Evolutionary conservation across 92 coral and sea anemone species (phyloP).

Genomic region (Epizoanthus illoricatus): DNA sequence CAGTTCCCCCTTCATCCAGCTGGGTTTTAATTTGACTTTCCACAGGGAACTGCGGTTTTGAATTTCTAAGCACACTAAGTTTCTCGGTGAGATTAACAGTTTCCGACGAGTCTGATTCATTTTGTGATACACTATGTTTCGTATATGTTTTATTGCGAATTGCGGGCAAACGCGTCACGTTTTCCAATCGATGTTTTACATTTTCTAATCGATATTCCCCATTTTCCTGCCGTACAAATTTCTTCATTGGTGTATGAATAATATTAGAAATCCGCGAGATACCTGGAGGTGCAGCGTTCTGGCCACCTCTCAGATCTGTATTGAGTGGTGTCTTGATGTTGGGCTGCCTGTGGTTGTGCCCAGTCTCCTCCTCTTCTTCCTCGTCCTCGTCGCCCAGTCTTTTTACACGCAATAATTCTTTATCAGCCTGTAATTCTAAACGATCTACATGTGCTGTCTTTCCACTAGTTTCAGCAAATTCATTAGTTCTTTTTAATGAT

Average conservation of each 20-base stretch:
- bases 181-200: not conserved
- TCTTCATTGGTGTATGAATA: slow-evolving; percentile 7
- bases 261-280: not conserved
- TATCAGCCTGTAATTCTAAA: not conserved
- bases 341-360: not conserved
- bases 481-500: not conserved
- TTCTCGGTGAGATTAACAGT: not conserved
- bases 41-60: not conserved
- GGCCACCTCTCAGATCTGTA: not conserved
- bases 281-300: not conserved
- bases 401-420: slow-evolving; percentile 35
- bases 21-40: not conserved
- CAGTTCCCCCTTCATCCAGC: not conserved
- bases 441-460: not conserved
- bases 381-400: slow-evolving; percentile 28
- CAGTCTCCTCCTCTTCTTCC: slow-evolving; percentile 2
- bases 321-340: not conserved
- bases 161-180: not conserved
- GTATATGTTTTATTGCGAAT: not conserved
- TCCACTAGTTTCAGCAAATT: not conserved
- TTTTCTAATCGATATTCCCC: slow-evolving; percentile 1
- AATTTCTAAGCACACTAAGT: not conserved
- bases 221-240: not conserved
- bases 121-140: not conserved
- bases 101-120: not conserved